Conservation (phyloP, 2,888 invertebrate genomes). For the Nymphalis polychloros region DNA sequence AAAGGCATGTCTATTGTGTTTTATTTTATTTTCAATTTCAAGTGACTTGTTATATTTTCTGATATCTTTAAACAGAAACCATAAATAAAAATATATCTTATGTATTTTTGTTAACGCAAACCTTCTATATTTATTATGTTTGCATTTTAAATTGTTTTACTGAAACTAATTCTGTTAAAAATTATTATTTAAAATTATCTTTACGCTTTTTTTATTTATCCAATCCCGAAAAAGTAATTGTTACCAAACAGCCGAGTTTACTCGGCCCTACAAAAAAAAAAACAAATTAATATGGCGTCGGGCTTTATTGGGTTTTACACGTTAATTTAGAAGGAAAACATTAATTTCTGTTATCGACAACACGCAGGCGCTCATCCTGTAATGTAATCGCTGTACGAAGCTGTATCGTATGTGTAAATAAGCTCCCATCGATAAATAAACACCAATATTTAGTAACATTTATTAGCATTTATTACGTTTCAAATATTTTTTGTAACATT, state of each 20-base stretch:
- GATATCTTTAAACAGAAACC: too few relatives aligned
- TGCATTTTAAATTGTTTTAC: too few relatives aligned
- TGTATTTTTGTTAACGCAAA: too few relatives aligned
- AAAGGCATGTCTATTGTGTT: constrained; percentile 14
- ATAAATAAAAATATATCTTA: too few relatives aligned
- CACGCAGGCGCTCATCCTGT: constrained; percentile 48
- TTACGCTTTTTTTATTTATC: background rate
- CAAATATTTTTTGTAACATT: background rate
- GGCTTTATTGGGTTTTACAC: constrained; percentile 45
- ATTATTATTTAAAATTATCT: too few relatives aligned
- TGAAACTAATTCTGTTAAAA: too few relatives aligned
- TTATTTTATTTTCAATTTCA: constrained; percentile 1
- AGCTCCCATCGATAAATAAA: constrained; percentile 33
- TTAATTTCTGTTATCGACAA: constrained; percentile 61
- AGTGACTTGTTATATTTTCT: constrained; percentile 5
- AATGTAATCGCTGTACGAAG: constrained; percentile 56
- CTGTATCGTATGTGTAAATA: constrained; percentile 36
- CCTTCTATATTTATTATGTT: too few relatives aligned
- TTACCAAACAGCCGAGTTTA: constrained; percentile 11
- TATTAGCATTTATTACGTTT: constrained; percentile 19
- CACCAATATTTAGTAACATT: constrained; percentile 11
- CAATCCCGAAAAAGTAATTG: constrained; percentile 6
- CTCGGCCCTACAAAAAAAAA: constrained; percentile 27
- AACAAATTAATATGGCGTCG: constrained; percentile 51
- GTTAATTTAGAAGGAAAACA: constrained; percentile 47